Percentiles rank a stretch among this genome's conserved stretches.
These are phyloP conservation scores for Hymenochirus boettgeri DNA, from an alignment of 2,113 vertebrate genomes.

Conservation along the genomic window DNA sequence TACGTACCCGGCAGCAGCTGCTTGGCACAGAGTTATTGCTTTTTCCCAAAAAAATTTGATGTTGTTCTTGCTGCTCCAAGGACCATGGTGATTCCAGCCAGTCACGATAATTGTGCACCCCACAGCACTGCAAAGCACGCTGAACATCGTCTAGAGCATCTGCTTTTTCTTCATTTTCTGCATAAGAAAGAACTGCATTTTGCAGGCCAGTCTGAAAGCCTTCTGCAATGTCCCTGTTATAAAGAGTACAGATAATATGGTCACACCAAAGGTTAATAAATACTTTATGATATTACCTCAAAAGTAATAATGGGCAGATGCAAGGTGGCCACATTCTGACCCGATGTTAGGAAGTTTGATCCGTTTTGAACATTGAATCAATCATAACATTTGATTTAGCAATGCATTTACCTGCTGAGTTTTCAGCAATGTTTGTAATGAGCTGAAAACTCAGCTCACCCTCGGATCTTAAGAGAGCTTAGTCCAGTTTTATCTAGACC, in stretches of 20 bases:
- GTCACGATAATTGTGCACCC: constrained; percentile 75
- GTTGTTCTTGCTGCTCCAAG: constrained; percentile 41
- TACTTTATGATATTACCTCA: too few relatives aligned
- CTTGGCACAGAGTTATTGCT: constrained; percentile 68
- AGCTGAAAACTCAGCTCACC: too few relatives aligned
- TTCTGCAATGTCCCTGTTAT: constrained; percentile 61
- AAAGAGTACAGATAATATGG: background rate
- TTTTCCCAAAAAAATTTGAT: background rate
- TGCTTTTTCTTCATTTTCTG: constrained; percentile 68
- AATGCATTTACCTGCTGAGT: too few relatives aligned
- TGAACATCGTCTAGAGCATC: constrained; percentile 77
- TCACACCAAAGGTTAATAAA: too few relatives aligned
- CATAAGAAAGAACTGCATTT: constrained; percentile 67
- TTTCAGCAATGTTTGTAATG: too few relatives aligned
- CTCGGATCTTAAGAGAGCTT: too few relatives aligned
- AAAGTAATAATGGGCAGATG: too few relatives aligned
- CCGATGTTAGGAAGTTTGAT: too few relatives aligned
- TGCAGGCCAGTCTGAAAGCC: constrained; percentile 75
- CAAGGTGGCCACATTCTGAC: too few relatives aligned
- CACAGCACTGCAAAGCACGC: constrained; percentile 72
- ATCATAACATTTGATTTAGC: too few relatives aligned
- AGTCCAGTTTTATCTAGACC: too few relatives aligned
- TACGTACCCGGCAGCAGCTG: constrained; percentile 74
- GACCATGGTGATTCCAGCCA: constrained; percentile 79
- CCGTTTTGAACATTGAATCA: too few relatives aligned